These are phyloP conservation scores for Melanotaenia nigrans DNA, from an alignment of 2,797 vertebrate species.

Conservation along the genomic window DNA sequence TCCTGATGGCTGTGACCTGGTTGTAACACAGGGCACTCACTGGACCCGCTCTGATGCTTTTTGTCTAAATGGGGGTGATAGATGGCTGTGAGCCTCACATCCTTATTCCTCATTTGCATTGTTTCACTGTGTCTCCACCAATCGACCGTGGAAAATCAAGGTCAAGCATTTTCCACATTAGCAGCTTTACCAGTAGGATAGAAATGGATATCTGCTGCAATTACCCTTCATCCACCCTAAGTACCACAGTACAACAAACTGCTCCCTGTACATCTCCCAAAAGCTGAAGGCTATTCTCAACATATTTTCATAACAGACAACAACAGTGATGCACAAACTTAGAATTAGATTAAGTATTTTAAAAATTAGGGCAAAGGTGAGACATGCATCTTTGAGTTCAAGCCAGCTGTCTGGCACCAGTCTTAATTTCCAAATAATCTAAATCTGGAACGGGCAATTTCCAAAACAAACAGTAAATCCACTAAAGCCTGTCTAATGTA, in stretches of 20 bases:
- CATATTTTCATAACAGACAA: slow-evolving; percentile 52
- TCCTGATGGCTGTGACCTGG: slow-evolving; percentile 53
- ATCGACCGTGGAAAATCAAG: slow-evolving; percentile 73
- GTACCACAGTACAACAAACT: slow-evolving; percentile 34
- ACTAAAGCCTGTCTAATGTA: slow-evolving; percentile 19
- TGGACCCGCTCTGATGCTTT: slow-evolving; percentile 40
- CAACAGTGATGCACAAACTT: slow-evolving; percentile 41
- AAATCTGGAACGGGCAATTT: slow-evolving; percentile 21
- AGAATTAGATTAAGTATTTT: slow-evolving; percentile 42
- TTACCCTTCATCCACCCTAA: slow-evolving; percentile 41
- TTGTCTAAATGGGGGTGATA: slow-evolving; percentile 46
- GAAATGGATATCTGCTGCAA: slow-evolving; percentile 71
- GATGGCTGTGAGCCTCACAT: slow-evolving; percentile 36
- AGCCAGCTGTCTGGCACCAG: slow-evolving; percentile 56
- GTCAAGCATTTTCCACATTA: slow-evolving; percentile 80
- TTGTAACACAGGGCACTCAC: slow-evolving; percentile 19
- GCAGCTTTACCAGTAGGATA: slow-evolving; percentile 68
- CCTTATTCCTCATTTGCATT: slow-evolving; percentile 30
- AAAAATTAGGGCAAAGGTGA: slow-evolving; percentile 54
- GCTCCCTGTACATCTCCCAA: slow-evolving; percentile 38
- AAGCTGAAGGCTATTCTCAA: slow-evolving; percentile 58
- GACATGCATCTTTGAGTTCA: slow-evolving; percentile 31
- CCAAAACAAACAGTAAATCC: slow-evolving; percentile 22
- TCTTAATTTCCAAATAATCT: slow-evolving; percentile 23
- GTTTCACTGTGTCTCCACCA: slow-evolving; percentile 60